Evolutionary conservation across 2,888 invertebrate species (phyloP), one percentile per base, ranked within the genome.

Genomic region (Brenthis hecate): DNA sequence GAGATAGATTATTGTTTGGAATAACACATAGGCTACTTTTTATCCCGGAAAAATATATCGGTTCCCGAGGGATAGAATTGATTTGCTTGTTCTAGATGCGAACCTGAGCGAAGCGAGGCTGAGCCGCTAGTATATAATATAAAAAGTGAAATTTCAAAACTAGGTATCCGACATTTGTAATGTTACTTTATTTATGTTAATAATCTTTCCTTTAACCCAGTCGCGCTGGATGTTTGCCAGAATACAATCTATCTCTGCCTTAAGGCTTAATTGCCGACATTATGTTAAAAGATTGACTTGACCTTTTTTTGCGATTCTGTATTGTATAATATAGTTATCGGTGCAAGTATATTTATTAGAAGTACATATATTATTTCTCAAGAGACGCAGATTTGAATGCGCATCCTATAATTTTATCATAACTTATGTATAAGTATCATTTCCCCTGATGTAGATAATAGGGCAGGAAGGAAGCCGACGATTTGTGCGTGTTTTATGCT

Each of bases 211-310:
- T 60, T 50, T 48, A 60, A 60, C 32, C 28, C n/a, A 14, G 48
- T n/a, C 50, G 32, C n/a, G 11, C 50, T 60, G 60, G 60, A 60
- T 50, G 13, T 6, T n/a, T 28, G 60, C 60, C 60, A 60, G 51
- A 62, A 62, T 54, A 16, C 53, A 62, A 54, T 43, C 53, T n/a
- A 54, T 43, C 53, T n/a, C 28, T 60, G 28, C n/a, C 28, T 50
- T 50, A 28, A 28, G 32, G 16, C n/a, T 60, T 16, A 60, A 60
- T n/a, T 32, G 57, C 53, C 14, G 3, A 51, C 36, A 43, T 43
- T 43, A 43, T 43, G 36, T 43, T 43, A 43, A 43, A 43, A 43
- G 36, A 11, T 43, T 43, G 11, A 11, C 36, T 1, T 43, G 36
- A 11, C 36, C 36, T 43, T 43, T 43, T 43, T 28, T 28, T 19